Base-by-base conservation (phyloP, 2,797 vertebrate genomes). In the Philypnodon macrostomus region DNA sequence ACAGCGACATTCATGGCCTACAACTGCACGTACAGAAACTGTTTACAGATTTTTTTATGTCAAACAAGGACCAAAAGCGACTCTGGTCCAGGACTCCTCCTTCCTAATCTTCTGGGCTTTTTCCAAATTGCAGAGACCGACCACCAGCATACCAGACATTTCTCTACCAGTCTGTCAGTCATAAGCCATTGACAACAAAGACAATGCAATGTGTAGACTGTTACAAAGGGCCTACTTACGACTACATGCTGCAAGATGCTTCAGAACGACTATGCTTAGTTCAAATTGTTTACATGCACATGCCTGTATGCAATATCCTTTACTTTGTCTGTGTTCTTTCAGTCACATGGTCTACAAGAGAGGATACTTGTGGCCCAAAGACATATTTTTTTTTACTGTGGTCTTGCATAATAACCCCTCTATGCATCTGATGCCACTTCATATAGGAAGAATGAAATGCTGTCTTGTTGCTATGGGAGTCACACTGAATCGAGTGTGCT, bases 81-180 rank as follows among this genome's bases (percentile, higher is more conserved):
- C 61, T 64, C 64, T 4, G 45, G 64, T 67, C 67, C 52, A 16
- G 62, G 59, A 75, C 61, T 55, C 63, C 62, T 69, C 59, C n/a
- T n/a, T n/a, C 53, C 55, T 14, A 21, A 49, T 37, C 49, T 58
- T 18, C 57, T 24, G 40, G 64, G 48, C 57, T 64, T 51, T 49
- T 67, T 57, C 71, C 61, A 59, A 68, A 62, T 53, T 61, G 23
- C 39, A 16, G 21, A 19, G 47, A 56, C 75, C 73, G 53, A 64
- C 70, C 73, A 86, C 84, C 85, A 86, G 87, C 85, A 83, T 70
- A 81, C 67, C 73, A 71, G 78, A 81, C 75, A 75, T 78, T 80
- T 77, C 71, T 77, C 58, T 63, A 45, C 58, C 62, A 60, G 67
- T 70, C 66, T 63, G 42, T 60, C 62, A 60, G 67, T 70, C 66